phyloP scores from a whole-genome alignment of 1,140 invertebrate species.

The Procambarus clarkii region DNA sequence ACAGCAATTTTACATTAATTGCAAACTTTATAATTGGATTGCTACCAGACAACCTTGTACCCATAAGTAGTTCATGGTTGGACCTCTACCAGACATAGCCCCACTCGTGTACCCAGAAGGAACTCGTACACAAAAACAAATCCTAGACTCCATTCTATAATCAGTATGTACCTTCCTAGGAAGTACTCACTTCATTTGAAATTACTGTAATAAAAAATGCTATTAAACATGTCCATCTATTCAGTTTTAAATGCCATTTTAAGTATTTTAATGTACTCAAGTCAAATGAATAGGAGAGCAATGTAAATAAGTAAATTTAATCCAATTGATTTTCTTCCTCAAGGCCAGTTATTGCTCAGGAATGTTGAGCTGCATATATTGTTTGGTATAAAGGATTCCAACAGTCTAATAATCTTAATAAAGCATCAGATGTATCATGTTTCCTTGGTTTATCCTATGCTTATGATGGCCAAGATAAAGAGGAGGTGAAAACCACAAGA shows the following conservation, averaged over 20 bases:
- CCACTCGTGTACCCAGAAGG: background rate
- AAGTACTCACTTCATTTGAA: conserved; percentile 26
- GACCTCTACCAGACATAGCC: conserved; percentile 13
- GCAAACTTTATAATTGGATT: background rate
- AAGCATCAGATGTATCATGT: background rate
- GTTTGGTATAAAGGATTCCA: background rate
- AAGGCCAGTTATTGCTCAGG: background rate
- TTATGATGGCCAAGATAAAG: background rate
- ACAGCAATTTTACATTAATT: background rate
- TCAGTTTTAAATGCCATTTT: background rate
- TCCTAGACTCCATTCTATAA: background rate
- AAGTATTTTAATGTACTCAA: background rate
- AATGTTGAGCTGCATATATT: background rate
- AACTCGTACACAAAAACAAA: background rate
- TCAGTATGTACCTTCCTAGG: background rate
- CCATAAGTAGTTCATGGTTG: background rate
- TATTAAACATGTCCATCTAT: background rate
- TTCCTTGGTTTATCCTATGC: background rate
- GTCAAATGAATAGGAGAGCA: background rate
- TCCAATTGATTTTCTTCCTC: background rate
- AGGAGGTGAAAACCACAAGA: background rate
- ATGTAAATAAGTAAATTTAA: background rate
- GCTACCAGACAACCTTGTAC: conserved; percentile 5
- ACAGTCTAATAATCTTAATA: background rate
- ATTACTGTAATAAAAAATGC: background rate